These are phyloP conservation scores for Ophioninae sp. DNA, from an alignment of 2,888 invertebrate species.

Conservation along the genomic window DNA sequence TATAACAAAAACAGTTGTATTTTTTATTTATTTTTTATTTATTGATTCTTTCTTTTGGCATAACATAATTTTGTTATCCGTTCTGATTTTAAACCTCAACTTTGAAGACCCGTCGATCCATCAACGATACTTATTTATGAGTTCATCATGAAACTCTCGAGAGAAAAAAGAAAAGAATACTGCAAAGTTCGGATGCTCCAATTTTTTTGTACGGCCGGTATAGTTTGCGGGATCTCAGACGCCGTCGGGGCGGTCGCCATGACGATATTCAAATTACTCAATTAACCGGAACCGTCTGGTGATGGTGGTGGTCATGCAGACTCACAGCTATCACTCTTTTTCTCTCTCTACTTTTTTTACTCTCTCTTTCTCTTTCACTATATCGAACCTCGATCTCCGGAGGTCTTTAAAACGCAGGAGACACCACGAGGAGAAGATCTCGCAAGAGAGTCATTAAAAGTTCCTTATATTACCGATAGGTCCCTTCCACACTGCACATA, in stretches of 20 bases:
- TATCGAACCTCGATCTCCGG: constrained; percentile 28
- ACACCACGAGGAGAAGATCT: constrained; percentile 40
- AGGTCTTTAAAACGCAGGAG: constrained; percentile 29
- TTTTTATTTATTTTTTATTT: no score
- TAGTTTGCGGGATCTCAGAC: constrained; percentile 24
- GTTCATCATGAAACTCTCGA: background rate
- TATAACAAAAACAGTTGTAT: no score
- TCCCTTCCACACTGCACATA: background rate
- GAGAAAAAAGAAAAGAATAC: background rate
- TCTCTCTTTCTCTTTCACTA: constrained; percentile 18
- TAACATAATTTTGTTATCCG: no score
- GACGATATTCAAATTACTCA: constrained; percentile 60
- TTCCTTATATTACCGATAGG: constrained; percentile 57
- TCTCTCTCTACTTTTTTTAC: constrained; percentile 2
- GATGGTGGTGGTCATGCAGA: constrained; percentile 12
- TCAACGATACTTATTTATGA: constrained; percentile 24
- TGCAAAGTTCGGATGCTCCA: constrained; percentile 44
- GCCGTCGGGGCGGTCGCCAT: constrained; percentile 53
- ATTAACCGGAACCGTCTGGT: constrained; percentile 48
- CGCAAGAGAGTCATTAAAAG: constrained; percentile 58
- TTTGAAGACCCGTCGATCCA: background rate
- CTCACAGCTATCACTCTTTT: constrained; percentile 1
- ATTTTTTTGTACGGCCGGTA: constrained; percentile 44
- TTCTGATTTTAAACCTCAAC: background rate
- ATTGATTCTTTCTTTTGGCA: no score